Conservation (phyloP, 2,797 vertebrate genomes). For the Leucoraja ocellata region DNA sequence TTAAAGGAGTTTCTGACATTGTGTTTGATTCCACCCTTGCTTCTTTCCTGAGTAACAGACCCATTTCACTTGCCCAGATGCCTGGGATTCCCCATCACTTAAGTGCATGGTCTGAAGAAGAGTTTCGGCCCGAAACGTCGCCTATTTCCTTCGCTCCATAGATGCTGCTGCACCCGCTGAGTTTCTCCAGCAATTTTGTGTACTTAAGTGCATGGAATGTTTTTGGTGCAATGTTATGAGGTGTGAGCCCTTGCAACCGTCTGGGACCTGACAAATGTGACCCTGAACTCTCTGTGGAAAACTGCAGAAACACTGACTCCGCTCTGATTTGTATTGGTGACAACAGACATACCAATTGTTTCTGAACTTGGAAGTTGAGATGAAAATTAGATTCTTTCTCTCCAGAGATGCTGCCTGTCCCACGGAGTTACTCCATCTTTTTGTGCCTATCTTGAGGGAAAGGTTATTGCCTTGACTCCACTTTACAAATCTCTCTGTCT, state of each 20-base stretch:
- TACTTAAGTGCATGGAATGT: no score
- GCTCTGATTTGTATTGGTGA: not conserved
- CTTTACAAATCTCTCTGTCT: no score
- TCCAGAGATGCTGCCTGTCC: no score
- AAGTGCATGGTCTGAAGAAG: no score
- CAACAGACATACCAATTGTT: not conserved
- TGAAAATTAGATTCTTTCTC: not conserved
- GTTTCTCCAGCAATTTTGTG: no score
- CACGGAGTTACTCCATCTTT: no score
- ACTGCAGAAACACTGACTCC: not conserved
- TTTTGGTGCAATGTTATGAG: not conserved
- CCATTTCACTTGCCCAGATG: not conserved
- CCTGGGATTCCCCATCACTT: not conserved
- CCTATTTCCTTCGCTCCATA: no score
- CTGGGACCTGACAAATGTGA: not conserved
- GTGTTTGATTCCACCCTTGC: not conserved
- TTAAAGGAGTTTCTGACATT: not conserved
- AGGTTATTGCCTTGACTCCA: no score
- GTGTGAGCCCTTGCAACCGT: not conserved
- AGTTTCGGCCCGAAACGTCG: no score
- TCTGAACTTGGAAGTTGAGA: not conserved
- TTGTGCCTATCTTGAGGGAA: no score
- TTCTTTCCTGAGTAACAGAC: not conserved
- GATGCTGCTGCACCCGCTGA: no score
- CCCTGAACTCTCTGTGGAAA: not conserved